phyloP scores from a whole-genome alignment of 2,888 invertebrate genomes.

The Hemaris fuciformis region DNA sequence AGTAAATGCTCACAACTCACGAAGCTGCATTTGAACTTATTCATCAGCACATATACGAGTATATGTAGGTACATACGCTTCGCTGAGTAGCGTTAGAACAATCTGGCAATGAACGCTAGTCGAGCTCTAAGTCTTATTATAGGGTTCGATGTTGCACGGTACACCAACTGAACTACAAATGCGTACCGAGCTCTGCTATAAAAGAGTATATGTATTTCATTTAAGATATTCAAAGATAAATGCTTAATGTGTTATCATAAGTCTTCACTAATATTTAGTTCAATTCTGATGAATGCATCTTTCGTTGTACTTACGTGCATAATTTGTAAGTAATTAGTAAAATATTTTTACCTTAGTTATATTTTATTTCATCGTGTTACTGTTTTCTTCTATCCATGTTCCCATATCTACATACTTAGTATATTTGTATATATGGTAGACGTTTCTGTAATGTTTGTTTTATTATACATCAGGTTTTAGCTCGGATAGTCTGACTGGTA shows the following conservation, averaged over 20 bases:
- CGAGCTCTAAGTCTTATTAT: slow-evolving; percentile 54
- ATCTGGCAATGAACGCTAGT: slow-evolving; percentile 44
- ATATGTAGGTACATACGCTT: background rate
- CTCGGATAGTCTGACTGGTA: background rate
- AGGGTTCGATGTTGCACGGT: slow-evolving; percentile 27
- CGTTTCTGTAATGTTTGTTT: background rate
- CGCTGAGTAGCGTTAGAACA: slow-evolving; percentile 18
- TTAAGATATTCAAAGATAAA: background rate
- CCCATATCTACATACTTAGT: background rate
- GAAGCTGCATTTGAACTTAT: background rate
- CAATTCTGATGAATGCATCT: slow-evolving; percentile 9
- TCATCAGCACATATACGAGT: background rate
- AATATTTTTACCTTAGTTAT: slow-evolving; percentile 10
- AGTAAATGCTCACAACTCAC: background rate
- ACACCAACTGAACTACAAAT: slow-evolving; percentile 1
- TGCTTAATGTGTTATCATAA: background rate
- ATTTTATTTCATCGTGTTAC: slow-evolving; percentile 6
- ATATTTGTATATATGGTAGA: background rate
- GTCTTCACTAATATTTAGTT: background rate
- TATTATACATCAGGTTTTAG: background rate
- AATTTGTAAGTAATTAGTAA: slow-evolving; percentile 9
- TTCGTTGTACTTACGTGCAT: slow-evolving; percentile 13
- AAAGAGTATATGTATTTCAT: slow-evolving; percentile 1
- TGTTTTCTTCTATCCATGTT: background rate
- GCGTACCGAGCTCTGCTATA: background rate